Evolutionary conservation across 2,797 vertebrate species (phyloP), one percentile per base, ranked within the genome.

Genomic region (Miichthys miiuy): DNA sequence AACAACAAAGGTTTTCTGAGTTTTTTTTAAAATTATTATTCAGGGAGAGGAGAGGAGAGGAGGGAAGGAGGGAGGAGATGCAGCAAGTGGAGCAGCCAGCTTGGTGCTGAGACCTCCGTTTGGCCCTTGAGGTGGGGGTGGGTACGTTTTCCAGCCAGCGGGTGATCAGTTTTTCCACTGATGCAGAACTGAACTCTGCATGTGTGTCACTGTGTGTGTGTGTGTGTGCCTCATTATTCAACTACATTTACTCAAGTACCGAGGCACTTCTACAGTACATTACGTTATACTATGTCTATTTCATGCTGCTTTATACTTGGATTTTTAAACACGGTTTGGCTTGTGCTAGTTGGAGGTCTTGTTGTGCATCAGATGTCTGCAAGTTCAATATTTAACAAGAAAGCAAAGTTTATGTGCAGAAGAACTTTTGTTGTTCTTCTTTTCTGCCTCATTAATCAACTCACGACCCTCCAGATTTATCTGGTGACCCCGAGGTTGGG

Each of bases 131-230:
- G 81, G 83, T 84, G 82, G 86, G 83, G 75, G 85, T 44, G 79
- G 84, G 68, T 30, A 57, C 12, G 41, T 82, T 88, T 89, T 92
- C 83, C 85, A 88, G 57, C 75, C 82, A 81, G 74, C 74, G 78
- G 75, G 79, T 82, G 82, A 92, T 87, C 88, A 86, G 78, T 90
- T 92, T 92, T 93, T 92, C 89, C 82, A 91, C 79, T 86, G 76
- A 91, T 89, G 88, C 84, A 91, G 79, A 91, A 88, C 79, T 87
- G 41, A 70, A 82, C 74, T 80, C 17, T 76, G 14, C 14, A 3
- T 84, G 76, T 64, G 41, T 47, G 68, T 8, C 5, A 48, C 25
- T 65, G 44, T 72, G 66, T 16, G 41, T 55, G 56, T 50, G 14
- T 54, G 14, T 42, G 47, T 48, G 52, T 20, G 57, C 34, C 18